Evolutionary conservation across 2,797 vertebrate genomes (phyloP), one percentile per base, ranked within the genome.

Genomic region (Pelochelys cantorii): DNA sequence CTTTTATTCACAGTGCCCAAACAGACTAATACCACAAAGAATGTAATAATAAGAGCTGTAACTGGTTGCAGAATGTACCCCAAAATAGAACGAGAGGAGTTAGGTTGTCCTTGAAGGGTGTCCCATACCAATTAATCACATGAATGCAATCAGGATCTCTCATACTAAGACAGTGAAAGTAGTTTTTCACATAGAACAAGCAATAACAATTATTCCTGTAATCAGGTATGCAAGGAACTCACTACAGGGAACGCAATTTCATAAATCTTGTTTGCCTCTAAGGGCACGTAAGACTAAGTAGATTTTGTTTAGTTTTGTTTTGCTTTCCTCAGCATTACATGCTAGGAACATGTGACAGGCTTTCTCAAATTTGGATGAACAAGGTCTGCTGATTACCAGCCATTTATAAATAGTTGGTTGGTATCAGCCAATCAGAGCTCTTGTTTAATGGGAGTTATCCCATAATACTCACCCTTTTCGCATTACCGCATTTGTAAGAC

Each of bases 371-470:
- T 95, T 94, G 89, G 89, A 95, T 0, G 0, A 97, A 92, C 53
- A 53, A 94, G 92, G 59, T 80, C 87, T 91, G 81, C 94, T 96
- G 94, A 96, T 95, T 95, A 95, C 86, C 86, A 94, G 96, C 93
- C 93, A 93, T 94, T 95, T 96, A 94, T 94, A 95, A 95, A 95
- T 93, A 95, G 93, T 94, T 79, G 71, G 92, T 88, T 86, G 89
- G 87, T 81, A 95, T 31, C 84, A 92, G 79, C 96, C 96, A 95
- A 96, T 97, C 86, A 94, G 93, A 89, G 90, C 93, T 93, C 94
- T 97, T 96, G 92, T 97, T 96, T 93, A 93, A 8, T 57, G 37
- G 22, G 52, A 95, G 94, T 95, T 96, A 90, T 82, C 93, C 90
- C 78, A 1, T 85, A 94, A 88, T 71, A 78, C 88, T 97, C 96